Evolutionary conservation across 1,140 invertebrate genomes (phyloP).

Genomic region (Platorchestia sp.): DNA sequence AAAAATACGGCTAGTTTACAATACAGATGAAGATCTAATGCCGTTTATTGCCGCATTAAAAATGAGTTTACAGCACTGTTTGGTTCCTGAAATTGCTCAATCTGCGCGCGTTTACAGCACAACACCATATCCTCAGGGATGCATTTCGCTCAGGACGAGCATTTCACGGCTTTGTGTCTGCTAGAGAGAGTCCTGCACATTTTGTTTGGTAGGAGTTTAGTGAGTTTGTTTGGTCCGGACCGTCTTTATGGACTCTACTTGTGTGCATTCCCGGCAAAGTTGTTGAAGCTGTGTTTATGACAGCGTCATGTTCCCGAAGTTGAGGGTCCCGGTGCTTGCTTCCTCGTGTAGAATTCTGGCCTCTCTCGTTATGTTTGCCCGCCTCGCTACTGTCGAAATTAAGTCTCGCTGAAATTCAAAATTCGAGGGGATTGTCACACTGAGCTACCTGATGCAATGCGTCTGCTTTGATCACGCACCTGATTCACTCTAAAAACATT

Average conservation of each 20-base stretch:
- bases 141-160: not conserved
- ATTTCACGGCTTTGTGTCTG: not conserved
- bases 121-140: not conserved
- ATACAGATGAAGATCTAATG: not conserved
- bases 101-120: not conserved
- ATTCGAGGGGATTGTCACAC: not conserved
- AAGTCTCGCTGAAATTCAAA: not conserved
- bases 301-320: not conserved
- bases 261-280: constrained; percentile 10
- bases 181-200: not conserved
- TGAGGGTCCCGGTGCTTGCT: not conserved
- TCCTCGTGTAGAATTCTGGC: not conserved
- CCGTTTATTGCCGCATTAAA: not conserved
- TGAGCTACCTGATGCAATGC: not conserved
- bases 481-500: not conserved
- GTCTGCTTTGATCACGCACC: not conserved
- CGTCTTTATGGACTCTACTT: constrained; percentile 11
- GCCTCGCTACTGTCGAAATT: not conserved
- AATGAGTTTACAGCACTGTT: not conserved
- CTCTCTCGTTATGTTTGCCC: not conserved
- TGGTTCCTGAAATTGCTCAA: not conserved
- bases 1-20: no score
- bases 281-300: not conserved
- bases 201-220: constrained; percentile 5
- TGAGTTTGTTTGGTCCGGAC: constrained; percentile 12